Conservation (phyloP, 2,113 vertebrate genomes). For the Elachura formosa region DNA sequence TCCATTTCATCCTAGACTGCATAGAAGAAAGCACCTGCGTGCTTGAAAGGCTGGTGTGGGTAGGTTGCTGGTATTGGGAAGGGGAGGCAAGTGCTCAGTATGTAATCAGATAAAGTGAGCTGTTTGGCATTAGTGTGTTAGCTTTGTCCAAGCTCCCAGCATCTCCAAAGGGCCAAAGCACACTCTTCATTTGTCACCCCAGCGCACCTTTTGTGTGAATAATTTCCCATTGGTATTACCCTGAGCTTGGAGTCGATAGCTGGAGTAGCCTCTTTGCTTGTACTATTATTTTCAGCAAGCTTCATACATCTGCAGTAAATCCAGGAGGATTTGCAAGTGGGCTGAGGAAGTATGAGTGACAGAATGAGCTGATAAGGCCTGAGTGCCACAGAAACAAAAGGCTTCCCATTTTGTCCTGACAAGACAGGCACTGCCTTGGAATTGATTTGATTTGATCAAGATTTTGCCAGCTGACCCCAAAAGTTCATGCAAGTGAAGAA, state of each 20-base stretch:
- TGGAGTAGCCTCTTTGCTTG: conserved; percentile 73
- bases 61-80: conserved; percentile 8
- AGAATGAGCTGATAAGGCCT: conserved; percentile 70
- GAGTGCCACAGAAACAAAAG: conserved; percentile 62
- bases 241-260: conserved; percentile 69
- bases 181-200: conserved; percentile 93
- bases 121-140: conserved; percentile 78
- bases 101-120: conserved; percentile 89
- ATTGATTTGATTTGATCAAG: conserved; percentile 64
- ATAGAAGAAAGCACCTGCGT: conserved; percentile 79
- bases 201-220: conserved; percentile 90
- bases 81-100: conserved; percentile 65
- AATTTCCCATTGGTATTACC: conserved; percentile 82
- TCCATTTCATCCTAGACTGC: conserved; percentile 81
- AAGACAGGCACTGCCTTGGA: conserved; percentile 40
- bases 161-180: conserved; percentile 75
- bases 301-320: conserved; percentile 79
- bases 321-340: conserved; percentile 76
- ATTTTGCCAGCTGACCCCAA: conserved; percentile 62
- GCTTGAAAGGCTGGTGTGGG: conserved; percentile 52
- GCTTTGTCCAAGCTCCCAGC: conserved; percentile 79
- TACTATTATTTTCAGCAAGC: conserved; percentile 78
- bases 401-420: conserved; percentile 42
- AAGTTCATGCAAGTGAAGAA: conserved; percentile 38
- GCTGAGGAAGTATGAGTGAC: conserved; percentile 63